A percentile compares a stretch with the other conserved stretches of the same genome.
Evolutionary conservation across 2,888 invertebrate species (phyloP).

Genomic region (Aphelenchoides bicaudatus): DNA sequence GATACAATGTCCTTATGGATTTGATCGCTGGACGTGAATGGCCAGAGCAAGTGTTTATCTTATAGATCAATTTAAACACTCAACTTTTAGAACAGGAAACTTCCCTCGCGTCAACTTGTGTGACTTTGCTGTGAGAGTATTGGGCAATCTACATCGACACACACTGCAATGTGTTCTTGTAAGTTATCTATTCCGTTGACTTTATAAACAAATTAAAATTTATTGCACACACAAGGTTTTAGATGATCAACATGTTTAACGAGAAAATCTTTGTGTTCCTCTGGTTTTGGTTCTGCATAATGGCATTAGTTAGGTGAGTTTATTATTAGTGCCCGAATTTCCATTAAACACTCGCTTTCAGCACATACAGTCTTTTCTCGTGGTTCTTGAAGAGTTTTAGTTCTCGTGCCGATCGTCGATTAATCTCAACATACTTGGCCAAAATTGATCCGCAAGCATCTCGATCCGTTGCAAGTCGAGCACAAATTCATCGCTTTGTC

Average conservation of each 20-base stretch:
- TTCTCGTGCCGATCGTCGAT: slow-evolving; percentile 13
- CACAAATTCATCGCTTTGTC: slow-evolving; percentile 24
- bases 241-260: slow-evolving; percentile 57
- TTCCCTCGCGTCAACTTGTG: slow-evolving; percentile 58
- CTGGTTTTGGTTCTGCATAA: slow-evolving; percentile 58
- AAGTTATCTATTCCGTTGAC: too few species aligned
- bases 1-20: slow-evolving; percentile 51
- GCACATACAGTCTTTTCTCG: slow-evolving; percentile 35
- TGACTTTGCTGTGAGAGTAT: slow-evolving; percentile 56
- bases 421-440: slow-evolving; percentile 32
- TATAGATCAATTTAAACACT: too few species aligned
- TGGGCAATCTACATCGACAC: slow-evolving; percentile 59
- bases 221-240: background rate
- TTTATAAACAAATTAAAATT: slow-evolving; percentile 18
- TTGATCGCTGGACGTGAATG: slow-evolving; percentile 54
- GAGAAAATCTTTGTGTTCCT: slow-evolving; percentile 58
- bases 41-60: too few species aligned
- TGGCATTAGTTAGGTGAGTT: slow-evolving; percentile 39
- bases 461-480: slow-evolving; percentile 29
- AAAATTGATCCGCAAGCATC: slow-evolving; percentile 42
- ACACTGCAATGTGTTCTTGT: slow-evolving; percentile 59
- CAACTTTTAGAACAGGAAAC: too few species aligned
- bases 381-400: slow-evolving; percentile 41
- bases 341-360: slow-evolving; percentile 37
- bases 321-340: background rate